Evolutionary conservation across 2,797 vertebrate genomes (phyloP), one percentile per base, ranked within the genome.

Genomic region (Helicolenus hilgendorfi): DNA sequence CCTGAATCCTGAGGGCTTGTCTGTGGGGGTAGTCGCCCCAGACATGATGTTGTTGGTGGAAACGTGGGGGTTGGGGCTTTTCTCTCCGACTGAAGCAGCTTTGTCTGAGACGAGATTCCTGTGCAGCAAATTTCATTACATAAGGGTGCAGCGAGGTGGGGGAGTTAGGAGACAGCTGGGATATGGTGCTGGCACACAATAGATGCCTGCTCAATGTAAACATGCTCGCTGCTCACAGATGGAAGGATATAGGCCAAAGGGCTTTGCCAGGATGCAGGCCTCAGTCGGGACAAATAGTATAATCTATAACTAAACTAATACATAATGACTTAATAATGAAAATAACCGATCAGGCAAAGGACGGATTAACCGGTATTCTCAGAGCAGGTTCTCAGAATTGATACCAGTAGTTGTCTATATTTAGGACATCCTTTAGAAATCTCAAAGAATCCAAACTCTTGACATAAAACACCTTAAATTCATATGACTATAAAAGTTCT

Each of bases 71-170:
- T 83, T 81, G 95, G 89, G 84, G 36, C 11, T 56, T 84, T 85
- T 86, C 60, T 75, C 77, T 84, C 81, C 26, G 62, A 97, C 97
- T 96, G 94, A 96, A 85, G 89, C 80, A 83, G 93, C 96, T 97
- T 97, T 98, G 97, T 98, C 94, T 94, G 94, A 81, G 77, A 87
- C 4, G 69, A 87, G 93, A 97, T 97, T 98, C 96, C 97, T 97
- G 90, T 88, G 95, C 96, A 93, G 95, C 83, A 94, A 85, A 93
- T 94, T 83, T 93, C 91, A 94, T 97, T 97, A 92, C 96, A 95
- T 96, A 96, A 97, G 88, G 89, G 56, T 88, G 78, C 77, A 82
- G 77, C 18, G 33, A 87, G 87, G 68, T 64, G 89, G 94, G 93
- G 91, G 94, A 79, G 94, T 84, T 22, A 1, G 36, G 75, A 84